Percentiles rank a stretch among this genome's conserved stretches.
phyloP scores from a whole-genome alignment of 2,113 vertebrate genomes.

The Alosa alosa region DNA sequence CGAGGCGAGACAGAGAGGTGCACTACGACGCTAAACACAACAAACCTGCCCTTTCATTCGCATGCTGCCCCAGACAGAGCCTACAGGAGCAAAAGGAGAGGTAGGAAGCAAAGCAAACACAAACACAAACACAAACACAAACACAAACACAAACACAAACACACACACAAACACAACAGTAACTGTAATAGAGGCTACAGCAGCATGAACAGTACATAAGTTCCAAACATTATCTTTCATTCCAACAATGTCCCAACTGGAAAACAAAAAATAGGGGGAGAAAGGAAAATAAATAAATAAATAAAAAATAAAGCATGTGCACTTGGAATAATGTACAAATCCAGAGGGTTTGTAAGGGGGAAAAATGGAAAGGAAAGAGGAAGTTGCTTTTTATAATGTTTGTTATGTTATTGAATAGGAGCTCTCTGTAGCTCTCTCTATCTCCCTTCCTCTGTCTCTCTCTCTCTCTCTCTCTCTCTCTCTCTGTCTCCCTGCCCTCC shows the following conservation, averaged over 20 bases:
- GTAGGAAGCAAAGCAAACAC: not conserved
- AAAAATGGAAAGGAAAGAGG: not conserved
- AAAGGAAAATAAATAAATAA: not conserved
- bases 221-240: not conserved
- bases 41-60: constrained; percentile 27
- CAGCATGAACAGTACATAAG: not conserved
- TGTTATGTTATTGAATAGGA: not conserved
- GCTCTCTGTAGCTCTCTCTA: not conserved
- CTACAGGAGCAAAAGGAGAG: not conserved
- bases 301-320: not conserved
- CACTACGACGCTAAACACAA: constrained; percentile 5
- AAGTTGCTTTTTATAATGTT: not conserved
- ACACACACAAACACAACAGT: not conserved
- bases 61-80: not conserved
- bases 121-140: not conserved
- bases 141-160: not conserved
- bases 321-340: not conserved
- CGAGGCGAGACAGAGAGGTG: constrained; percentile 12
- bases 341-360: too few species aligned
- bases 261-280: not conserved
- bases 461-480: not conserved
- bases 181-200: not conserved
- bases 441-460: not conserved
- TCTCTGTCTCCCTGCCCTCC: constrained; percentile 35
- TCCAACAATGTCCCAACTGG: not conserved